A percentile compares a stretch with the other conserved stretches of the same genome.
These are phyloP conservation scores for Rattus norvegicus DNA, from an alignment of 2,113 vertebrate genomes.

Conservation along the genomic window DNA sequence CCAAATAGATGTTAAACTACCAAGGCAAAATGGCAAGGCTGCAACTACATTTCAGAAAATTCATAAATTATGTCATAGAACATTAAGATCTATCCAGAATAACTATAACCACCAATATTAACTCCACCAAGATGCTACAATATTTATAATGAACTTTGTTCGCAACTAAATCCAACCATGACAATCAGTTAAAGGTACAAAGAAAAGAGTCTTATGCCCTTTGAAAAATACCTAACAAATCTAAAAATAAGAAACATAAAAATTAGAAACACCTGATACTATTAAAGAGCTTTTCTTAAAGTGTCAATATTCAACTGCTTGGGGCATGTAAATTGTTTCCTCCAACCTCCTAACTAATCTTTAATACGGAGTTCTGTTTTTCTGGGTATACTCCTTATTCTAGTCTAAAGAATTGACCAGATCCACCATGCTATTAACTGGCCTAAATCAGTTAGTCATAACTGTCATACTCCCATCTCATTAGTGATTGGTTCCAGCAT, in stretches of 20 bases:
- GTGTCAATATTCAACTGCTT: background rate
- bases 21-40: background rate
- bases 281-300: background rate
- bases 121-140: background rate
- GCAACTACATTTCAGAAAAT: slow-evolving; percentile 55
- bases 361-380: background rate
- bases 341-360: background rate
- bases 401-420: background rate
- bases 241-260: slow-evolving; percentile 6
- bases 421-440: background rate
- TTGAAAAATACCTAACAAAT: background rate
- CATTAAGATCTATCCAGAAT: background rate
- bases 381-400: background rate
- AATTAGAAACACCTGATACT: background rate
- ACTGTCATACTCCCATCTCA: background rate
- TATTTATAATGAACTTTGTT: background rate
- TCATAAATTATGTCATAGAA: background rate
- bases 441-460: background rate
- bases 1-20: background rate
- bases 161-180: background rate
- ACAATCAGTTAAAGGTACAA: background rate
- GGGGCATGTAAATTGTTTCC: background rate
- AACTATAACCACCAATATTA: slow-evolving; percentile 12
- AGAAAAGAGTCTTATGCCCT: background rate
- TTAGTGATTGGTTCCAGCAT: background rate